Evolutionary conservation across 1,140 invertebrate genomes (phyloP).

Genomic region (Brachionus asplanchnoidis): DNA sequence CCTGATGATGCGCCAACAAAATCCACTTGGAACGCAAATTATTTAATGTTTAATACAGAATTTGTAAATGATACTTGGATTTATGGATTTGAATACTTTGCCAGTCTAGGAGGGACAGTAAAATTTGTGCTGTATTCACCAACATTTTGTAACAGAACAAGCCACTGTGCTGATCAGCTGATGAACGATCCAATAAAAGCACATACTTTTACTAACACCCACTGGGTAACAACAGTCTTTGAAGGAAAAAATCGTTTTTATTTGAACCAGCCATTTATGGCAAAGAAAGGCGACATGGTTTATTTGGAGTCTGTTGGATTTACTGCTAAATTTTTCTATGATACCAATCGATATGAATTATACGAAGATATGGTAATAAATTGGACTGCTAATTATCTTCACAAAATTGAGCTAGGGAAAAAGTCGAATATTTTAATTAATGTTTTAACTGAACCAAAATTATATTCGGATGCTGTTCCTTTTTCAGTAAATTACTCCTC

Average conservation of each 20-base stretch:
- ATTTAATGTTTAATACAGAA: neutral
- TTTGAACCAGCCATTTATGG: neutral
- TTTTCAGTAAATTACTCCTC: neutral
- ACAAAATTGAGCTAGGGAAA: neutral
- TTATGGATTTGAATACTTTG: slow-evolving; percentile 26
- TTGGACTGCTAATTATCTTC: neutral
- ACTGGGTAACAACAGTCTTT: neutral
- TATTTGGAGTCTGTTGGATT: neutral
- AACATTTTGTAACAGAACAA: neutral
- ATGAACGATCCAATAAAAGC: neutral
- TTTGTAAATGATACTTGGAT: neutral
- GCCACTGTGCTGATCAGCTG: neutral
- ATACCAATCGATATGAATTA: neutral
- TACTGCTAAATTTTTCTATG: neutral
- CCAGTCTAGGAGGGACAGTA: neutral
- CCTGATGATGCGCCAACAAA: neutral
- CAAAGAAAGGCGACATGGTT: neutral
- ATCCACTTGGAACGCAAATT: neutral
- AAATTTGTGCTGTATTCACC: neutral
- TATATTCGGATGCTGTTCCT: neutral
- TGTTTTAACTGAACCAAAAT: neutral
- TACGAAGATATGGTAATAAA: neutral
- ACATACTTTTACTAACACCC: neutral
- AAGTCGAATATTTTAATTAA: neutral
- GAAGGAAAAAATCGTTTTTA: neutral